Conservation (phyloP, 2,888 invertebrate species). For the Tetropium fuscum region DNA sequence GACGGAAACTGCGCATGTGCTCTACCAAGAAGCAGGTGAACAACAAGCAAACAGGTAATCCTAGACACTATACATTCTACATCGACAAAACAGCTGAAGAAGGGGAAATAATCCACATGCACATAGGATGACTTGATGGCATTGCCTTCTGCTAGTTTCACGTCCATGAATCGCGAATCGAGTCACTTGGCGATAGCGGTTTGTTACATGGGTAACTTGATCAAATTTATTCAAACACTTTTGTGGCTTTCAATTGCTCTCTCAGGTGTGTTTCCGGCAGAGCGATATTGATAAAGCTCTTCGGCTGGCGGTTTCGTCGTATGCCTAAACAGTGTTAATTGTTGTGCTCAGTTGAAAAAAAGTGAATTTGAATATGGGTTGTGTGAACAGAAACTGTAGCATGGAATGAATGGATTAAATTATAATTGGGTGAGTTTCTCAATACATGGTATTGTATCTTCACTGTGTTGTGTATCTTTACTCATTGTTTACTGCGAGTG, state of each 20-base stretch:
- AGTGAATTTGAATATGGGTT: slow-evolving; percentile 18
- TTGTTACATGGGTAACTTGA: slow-evolving; percentile 11
- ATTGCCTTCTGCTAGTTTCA: slow-evolving; percentile 38
- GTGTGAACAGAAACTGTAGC: slow-evolving; percentile 15
- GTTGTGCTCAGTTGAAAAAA: slow-evolving; percentile 12
- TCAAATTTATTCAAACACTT: slow-evolving; percentile 23
- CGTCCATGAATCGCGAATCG: slow-evolving; percentile 37
- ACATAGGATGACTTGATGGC: slow-evolving; percentile 38
- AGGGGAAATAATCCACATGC: slow-evolving; percentile 38
- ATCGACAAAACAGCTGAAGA: slow-evolving; percentile 27
- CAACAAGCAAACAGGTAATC: slow-evolving; percentile 27
- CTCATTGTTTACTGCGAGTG: slow-evolving; percentile 8
- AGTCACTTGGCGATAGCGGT: slow-evolving; percentile 36
- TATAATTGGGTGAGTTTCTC: slow-evolving; percentile 22
- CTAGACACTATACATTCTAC: slow-evolving; percentile 28
- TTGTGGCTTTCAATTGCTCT: slow-evolving; percentile 21
- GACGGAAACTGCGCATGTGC: slow-evolving; percentile 15
- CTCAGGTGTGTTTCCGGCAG: slow-evolving; percentile 21
- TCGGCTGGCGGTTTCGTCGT: too few relatives aligned
- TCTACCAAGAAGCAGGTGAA: slow-evolving; percentile 23
- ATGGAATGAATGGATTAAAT: slow-evolving; percentile 21
- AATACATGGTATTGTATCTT: background rate
- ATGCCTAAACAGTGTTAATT: slow-evolving; percentile 1
- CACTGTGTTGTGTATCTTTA: background rate
- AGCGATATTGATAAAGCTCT: slow-evolving; percentile 18